Evolutionary conservation across 1,140 invertebrate genomes (phyloP).

Genomic region (Macrostomum lignano): DNA sequence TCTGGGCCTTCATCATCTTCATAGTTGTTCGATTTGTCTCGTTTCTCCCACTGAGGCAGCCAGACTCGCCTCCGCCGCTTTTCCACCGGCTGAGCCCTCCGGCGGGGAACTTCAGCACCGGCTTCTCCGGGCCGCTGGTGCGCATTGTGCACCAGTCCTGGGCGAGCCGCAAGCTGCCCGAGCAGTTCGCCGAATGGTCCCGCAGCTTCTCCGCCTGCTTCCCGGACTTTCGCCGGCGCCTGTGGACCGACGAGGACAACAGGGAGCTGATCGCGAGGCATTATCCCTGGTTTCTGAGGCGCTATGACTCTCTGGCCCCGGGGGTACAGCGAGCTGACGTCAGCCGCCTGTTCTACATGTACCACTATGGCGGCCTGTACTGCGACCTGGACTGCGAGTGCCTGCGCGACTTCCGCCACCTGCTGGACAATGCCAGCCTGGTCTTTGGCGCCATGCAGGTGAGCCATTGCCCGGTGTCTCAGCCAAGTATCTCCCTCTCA

Average conservation of each 20-base stretch:
- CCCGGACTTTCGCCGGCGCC: not conserved
- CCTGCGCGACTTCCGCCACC: not conserved
- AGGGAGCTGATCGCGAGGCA: not conserved
- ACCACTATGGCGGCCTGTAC: constrained; percentile 1
- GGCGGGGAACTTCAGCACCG: no score
- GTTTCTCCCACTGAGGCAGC: no score
- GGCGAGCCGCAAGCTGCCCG: not conserved
- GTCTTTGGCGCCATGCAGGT: constrained; percentile 1
- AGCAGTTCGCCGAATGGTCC: not conserved
- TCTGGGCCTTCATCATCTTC: no score
- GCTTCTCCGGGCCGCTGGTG: no score
- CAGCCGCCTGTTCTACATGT: not conserved
- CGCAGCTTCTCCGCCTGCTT: not conserved
- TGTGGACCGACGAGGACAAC: constrained; percentile 1
- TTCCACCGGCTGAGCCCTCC: no score
- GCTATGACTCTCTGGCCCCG: not conserved
- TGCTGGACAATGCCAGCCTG: not conserved
- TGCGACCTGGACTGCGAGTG: not conserved
- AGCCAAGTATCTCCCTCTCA: no score
- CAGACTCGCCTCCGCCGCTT: no score
- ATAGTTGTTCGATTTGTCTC: no score
- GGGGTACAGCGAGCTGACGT: not conserved
- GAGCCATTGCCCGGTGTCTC: no score
- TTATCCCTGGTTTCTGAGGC: constrained; percentile 2
- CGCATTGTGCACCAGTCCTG: constrained; percentile 1